Base-by-base conservation (phyloP, 2,888 invertebrate species). In the Oasisia sp. region DNA sequence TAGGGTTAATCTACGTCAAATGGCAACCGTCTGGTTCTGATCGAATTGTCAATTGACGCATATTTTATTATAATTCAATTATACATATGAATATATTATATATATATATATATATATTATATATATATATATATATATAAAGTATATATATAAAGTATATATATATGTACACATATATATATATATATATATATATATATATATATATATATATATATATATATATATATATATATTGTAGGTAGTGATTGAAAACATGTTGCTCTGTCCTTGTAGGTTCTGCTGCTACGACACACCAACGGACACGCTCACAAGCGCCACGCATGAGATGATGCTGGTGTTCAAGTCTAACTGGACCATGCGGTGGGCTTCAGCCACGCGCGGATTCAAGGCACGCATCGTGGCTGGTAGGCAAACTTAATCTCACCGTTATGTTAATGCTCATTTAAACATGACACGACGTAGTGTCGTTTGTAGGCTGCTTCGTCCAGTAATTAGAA, bases 211-310 rank as follows among this genome's bases (percentile, higher is more conserved):
- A n/a, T n/a, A n/a, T n/a, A n/a, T n/a, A n/a, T n/a, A n/a, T n/a
- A n/a, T n/a, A n/a, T n/a, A n/a, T n/a, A n/a, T n/a, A n/a, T n/a
- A n/a, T n/a, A n/a, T n/a, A n/a, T n/a, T n/a, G n/a, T 2, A 74
- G 74, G 19, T 74, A 19, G 74, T 74, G n/a, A 74, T 74, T 14
- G 27, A 9, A 74, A 74, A 74, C 5, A 27, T 27, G 74, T 74
- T 74, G 74, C 27, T 74, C 2, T 14, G 27, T 27, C 74, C 74
- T 74, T 74, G 50, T 50, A 94, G 94, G 38, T 94, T 94, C 92
- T 94, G 94, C 91, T 93, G 94, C 91, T 92, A 93, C 91, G 32
- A 90, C 38, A 90, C n/a, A 8, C 94, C 94, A 5, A 56, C n/a
- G 19, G 91, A 44, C 27, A 58, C 90, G 0, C 32, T 56, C 12